Conservation (phyloP, 2,888 invertebrate species). For the Tortrix viridana region DNA sequence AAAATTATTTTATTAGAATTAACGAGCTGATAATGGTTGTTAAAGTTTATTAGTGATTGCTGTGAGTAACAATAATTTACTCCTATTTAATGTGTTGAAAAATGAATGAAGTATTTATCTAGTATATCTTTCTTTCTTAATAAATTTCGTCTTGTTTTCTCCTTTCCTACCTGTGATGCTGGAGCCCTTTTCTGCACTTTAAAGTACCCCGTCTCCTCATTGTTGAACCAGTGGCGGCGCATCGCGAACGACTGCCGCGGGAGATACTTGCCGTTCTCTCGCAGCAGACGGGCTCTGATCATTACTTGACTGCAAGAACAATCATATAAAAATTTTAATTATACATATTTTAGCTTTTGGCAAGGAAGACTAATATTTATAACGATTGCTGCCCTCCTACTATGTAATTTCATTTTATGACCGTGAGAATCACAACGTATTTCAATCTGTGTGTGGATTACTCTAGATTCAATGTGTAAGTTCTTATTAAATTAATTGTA, state of each 20-base stretch:
- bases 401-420: too few relatives aligned
- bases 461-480: neutral
- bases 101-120: too few relatives aligned
- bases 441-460: neutral
- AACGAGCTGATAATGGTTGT: too few relatives aligned
- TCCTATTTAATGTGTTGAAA: too few relatives aligned
- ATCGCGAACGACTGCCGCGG: conserved; percentile 96
- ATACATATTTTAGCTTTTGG: neutral
- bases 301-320: conserved; percentile 92
- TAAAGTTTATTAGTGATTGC: too few relatives aligned
- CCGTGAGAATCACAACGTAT: too few relatives aligned
- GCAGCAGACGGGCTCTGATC: conserved; percentile 94
- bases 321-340: neutral
- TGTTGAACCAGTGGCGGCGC: conserved; percentile 97
- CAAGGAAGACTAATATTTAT: neutral
- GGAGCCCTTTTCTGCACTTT: conserved; percentile 95
- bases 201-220: conserved; percentile 97
- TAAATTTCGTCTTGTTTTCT: neutral
- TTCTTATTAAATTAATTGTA: neutral
- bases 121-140: too few relatives aligned
- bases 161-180: conserved; percentile 85
- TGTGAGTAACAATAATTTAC: too few relatives aligned
- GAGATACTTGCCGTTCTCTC: conserved; percentile 99
- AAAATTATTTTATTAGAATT: too few relatives aligned
- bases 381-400: too few relatives aligned